phyloP scores from a whole-genome alignment of 2,888 invertebrate genomes.

The Nomada ferruginata region DNA sequence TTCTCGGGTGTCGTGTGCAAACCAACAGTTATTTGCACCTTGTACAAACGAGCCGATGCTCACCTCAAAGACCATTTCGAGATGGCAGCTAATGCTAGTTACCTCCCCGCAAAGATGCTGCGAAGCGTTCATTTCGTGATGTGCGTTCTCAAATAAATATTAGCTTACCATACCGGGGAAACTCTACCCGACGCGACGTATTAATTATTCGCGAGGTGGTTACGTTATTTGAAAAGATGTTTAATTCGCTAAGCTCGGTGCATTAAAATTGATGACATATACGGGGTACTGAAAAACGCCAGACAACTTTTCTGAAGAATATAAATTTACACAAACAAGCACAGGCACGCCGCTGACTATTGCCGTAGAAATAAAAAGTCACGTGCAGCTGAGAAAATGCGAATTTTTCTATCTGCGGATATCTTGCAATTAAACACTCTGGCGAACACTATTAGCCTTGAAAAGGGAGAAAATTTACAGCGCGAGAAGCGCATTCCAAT shows the following conservation, averaged over 20 bases:
- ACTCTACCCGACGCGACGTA: background rate
- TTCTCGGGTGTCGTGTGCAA: background rate
- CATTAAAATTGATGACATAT: background rate
- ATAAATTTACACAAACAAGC: too few species aligned
- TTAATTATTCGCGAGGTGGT: slow-evolving; percentile 34
- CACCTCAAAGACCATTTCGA: slow-evolving; percentile 1
- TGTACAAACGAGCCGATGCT: background rate
- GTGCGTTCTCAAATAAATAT: slow-evolving; percentile 8
- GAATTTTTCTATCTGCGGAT: too few species aligned
- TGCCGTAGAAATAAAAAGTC: too few species aligned
- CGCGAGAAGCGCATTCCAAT: too few species aligned
- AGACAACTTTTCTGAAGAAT: too few species aligned
- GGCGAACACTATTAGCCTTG: too few species aligned
- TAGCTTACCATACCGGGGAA: background rate
- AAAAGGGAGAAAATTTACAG: too few species aligned
- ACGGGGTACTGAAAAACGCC: background rate
- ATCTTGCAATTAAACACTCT: too few species aligned
- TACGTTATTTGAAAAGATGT: background rate
- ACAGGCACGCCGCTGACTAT: too few species aligned
- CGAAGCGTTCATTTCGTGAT: slow-evolving; percentile 19
- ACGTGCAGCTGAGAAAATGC: too few species aligned
- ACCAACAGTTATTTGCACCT: slow-evolving; percentile 4
- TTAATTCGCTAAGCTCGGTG: background rate
- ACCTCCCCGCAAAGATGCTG: background rate
- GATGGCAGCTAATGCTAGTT: background rate